These are phyloP conservation scores for Baronia brevicornis DNA, from an alignment of 2,888 invertebrate species.

Conservation along the genomic window DNA sequence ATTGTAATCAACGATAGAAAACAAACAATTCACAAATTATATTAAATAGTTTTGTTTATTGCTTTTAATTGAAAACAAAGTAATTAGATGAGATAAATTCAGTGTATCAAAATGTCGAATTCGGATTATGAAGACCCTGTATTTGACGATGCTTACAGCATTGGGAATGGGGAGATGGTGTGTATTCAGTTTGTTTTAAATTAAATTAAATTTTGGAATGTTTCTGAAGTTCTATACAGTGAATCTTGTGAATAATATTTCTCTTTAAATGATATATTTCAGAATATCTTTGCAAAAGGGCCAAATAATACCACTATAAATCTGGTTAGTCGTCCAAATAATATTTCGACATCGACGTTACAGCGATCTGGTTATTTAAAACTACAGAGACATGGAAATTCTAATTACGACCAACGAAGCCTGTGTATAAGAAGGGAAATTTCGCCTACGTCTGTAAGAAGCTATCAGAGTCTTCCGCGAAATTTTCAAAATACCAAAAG, in stretches of 20 bases:
- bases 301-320: constrained; percentile 34
- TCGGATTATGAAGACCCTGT: too few species aligned
- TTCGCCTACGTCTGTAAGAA: constrained; percentile 42
- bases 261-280: constrained; percentile 24
- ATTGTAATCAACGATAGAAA: too few species aligned
- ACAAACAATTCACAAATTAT: too few species aligned
- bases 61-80: too few species aligned
- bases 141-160: too few species aligned
- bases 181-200: not conserved
- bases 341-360: constrained; percentile 35
- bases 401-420: constrained; percentile 32
- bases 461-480: constrained; percentile 32
- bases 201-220: not conserved
- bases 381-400: constrained; percentile 29
- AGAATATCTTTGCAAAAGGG: constrained; percentile 42
- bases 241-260: not conserved
- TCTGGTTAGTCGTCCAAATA: constrained; percentile 34
- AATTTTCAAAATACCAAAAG: too few species aligned
- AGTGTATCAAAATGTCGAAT: too few species aligned
- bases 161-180: too few species aligned
- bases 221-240: not conserved
- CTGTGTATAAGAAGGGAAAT: constrained; percentile 36
- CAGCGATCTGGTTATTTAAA: constrained; percentile 35
- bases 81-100: too few species aligned
- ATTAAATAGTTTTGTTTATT: too few species aligned